Percentiles rank a stretch among this genome's conserved stretches.
Evolutionary conservation across 2,888 invertebrate species (phyloP).

Genomic region (Sarcophaga caerulescens): DNA sequence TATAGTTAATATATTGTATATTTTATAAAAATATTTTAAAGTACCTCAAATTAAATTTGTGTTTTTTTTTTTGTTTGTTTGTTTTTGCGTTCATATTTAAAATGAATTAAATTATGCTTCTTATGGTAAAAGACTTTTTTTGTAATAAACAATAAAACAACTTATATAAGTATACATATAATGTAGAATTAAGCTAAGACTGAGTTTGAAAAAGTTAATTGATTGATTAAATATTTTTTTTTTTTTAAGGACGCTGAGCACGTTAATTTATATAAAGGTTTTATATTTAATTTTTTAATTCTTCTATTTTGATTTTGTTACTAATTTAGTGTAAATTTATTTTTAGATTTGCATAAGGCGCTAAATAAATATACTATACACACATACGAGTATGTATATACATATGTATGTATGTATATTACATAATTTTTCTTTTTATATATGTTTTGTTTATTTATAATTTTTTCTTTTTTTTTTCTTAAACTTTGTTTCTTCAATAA

Average conservation of each 20-base stretch:
- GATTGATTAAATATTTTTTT: neutral
- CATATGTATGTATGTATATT: slow-evolving; percentile 25
- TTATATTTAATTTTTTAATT: slow-evolving; percentile 19
- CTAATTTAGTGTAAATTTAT: slow-evolving; percentile 39
- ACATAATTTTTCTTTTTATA: slow-evolving; percentile 20
- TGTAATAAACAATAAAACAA: neutral
- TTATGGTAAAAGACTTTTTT: too few species aligned
- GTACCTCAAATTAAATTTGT: neutral
- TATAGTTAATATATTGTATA: too few species aligned
- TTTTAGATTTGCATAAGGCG: slow-evolving; percentile 67
- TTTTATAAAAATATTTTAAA: neutral
- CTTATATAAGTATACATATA: slow-evolving; percentile 6
- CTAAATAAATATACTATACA: slow-evolving; percentile 56
- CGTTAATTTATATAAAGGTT: slow-evolving; percentile 23
- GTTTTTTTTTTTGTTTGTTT: too few species aligned
- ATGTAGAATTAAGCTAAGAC: slow-evolving; percentile 44
- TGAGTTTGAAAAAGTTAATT: slow-evolving; percentile 44
- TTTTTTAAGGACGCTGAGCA: slow-evolving; percentile 62
- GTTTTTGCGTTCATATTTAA: too few species aligned
- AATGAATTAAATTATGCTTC: too few species aligned
- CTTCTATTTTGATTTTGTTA: slow-evolving; percentile 59
- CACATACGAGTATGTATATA: slow-evolving; percentile 60
- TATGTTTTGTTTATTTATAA: slow-evolving; percentile 43
- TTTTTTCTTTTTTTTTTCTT: slow-evolving; percentile 34
- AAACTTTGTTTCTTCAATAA: slow-evolving; percentile 44